Evolutionary conservation across 2,113 vertebrate species (phyloP), one percentile per base, ranked within the genome.

Genomic region (Cephalophus harveyi): DNA sequence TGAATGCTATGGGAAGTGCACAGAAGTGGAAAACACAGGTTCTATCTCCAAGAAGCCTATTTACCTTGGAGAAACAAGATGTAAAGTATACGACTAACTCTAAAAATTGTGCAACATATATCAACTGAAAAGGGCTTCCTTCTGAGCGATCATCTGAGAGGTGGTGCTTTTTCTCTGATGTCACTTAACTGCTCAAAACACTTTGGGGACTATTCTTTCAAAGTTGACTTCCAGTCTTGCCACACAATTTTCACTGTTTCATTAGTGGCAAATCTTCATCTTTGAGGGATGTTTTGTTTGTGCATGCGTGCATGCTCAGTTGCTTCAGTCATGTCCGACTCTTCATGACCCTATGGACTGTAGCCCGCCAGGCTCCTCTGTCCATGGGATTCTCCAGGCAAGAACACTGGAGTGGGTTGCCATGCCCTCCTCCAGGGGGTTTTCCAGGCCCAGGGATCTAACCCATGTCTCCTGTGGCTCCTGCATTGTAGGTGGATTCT

Each of bases 221-320:
- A n/a, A 48, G 74, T 0, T 87, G 16, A 54, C n/a, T 46, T 57
- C 79, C 62, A 25, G 46, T 92, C 46, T 64, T 50, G 3, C 11
- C 57, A n/a, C 74, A 28, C 8, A 84, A n/a, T 60, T 81, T 94
- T 67, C n/a, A 67, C 71, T 59, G 40, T 57, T 48, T 93, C 62
- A 3, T 62, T 76, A 59, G 57, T 54, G 52, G n/a, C 28, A 90
- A 79, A 83, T 40, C 3, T 94, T 16, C 14, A 19, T 46, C 87
- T 76, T 48, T 78, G 21, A 15, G 25, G 27, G 25, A 27, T 27
- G 2, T 23, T 78, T 54, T 54, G 48, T 82, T 54, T n/a, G 48
- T n/a, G 74, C 40, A 25, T 1, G 6, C 5, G 48, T n/a, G 74
- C 40, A 25, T 1, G 6, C 5, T 43, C 36, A 74, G 71, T 25